Base-by-base conservation (phyloP, 2,888 invertebrate species). In the Tetragonisca angustula region DNA sequence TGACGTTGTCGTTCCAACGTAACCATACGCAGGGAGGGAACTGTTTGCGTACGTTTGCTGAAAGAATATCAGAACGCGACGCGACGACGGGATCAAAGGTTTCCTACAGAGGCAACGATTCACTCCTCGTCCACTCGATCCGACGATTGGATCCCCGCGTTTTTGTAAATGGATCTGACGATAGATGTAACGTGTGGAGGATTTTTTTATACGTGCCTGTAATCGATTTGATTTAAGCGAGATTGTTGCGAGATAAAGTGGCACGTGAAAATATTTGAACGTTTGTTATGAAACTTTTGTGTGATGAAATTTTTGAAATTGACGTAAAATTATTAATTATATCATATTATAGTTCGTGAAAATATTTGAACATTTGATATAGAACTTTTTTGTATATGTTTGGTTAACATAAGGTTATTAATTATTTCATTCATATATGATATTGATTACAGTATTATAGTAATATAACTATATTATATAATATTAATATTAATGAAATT, bases 41-140 rank as follows among this genome's bases (percentile, higher is more conserved):
- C 71, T 65, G 54, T 74, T 79, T 79, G 72, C 59, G 67, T 67
- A 67, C 9, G 43, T 43, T 50, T 13, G 27, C 67, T 36, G 67
- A 54, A 24, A 43, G 43, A 43, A 43, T 43, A 43, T 43, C 43
- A 9, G 43, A 43, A 9, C 43, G 9, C 43, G 43, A 43, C 43
- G 9, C 43, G 43, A 43, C 43, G 43, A 52, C 15, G 19, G n/a
- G 59, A 73, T 79, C 67, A 27, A 19, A 4, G 13, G 17, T 36
- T 52, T 36, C 52, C 21, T 43, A 43, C 43, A 43, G 43, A 59
- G 43, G 27, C 52, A 50, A 27, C 73, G 59, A 50, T 68, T 65
- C 61, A 61, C 54, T 65, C 17, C 50, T 36, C 59, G 32, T 13
- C 17, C 78, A 43, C 73, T 61, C 67, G 71, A 71, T 71, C 71